Evolutionary conservation across 2,113 vertebrate genomes (phyloP).

Genomic region (Amblyopsis rosae): DNA sequence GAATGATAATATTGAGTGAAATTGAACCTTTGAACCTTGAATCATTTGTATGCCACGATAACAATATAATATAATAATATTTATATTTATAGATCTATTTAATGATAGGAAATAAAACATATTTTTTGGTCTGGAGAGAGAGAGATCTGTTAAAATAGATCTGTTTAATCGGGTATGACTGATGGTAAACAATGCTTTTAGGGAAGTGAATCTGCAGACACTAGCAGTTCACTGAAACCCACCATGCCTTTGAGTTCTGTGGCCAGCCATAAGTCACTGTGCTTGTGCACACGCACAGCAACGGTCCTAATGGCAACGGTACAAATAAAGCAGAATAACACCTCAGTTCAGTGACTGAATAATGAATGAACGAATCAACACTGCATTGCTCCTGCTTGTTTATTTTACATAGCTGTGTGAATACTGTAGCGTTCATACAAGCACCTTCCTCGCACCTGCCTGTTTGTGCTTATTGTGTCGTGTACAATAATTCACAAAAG

Average conservation of each 20-base stretch:
- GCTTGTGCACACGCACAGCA: constrained; percentile 21
- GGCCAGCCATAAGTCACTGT: constrained; percentile 26
- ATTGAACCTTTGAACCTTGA: too few relatives aligned
- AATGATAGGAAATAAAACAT: too few relatives aligned
- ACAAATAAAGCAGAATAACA: not conserved
- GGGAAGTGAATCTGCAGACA: constrained; percentile 66
- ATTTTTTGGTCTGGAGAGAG: too few relatives aligned
- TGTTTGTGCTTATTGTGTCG: not conserved
- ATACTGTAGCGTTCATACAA: too few relatives aligned
- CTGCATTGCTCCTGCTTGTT: too few relatives aligned
- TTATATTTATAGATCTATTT: too few relatives aligned
- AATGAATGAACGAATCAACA: too few relatives aligned
- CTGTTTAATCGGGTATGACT: constrained; percentile 31
- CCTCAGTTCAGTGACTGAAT: too few relatives aligned
- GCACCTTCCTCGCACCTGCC: not conserved
- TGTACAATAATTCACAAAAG: constrained; percentile 56
- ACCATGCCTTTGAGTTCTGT: constrained; percentile 36
- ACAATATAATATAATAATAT: too few relatives aligned
- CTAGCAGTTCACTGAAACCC: constrained; percentile 36
- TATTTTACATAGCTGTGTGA: too few relatives aligned
- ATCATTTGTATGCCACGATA: too few relatives aligned
- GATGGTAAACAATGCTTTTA: constrained; percentile 26
- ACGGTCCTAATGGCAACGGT: constrained; percentile 15
- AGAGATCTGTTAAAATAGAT: not conserved
- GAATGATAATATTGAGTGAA: too few relatives aligned